These are phyloP conservation scores for Acrocyrtus sp. DNA, from an alignment of 2,888 invertebrate genomes.

Conservation along the genomic window DNA sequence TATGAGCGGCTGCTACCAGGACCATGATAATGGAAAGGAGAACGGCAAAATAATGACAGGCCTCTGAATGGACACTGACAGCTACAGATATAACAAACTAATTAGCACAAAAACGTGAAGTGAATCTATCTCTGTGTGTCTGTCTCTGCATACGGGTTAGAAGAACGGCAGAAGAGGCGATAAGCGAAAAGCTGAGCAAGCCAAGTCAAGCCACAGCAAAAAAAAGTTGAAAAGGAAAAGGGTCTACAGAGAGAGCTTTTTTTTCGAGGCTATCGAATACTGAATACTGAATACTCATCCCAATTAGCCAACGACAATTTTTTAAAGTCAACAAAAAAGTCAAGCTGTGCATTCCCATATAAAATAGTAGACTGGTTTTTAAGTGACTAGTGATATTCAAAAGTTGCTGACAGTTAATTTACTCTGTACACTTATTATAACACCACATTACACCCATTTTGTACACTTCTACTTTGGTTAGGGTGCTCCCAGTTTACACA, in stretches of 20 bases:
- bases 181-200: too few species aligned
- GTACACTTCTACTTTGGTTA: not conserved
- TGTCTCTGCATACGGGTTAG: too few species aligned
- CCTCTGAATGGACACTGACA: constrained; percentile 44
- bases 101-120: constrained; percentile 33
- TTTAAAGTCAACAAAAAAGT: constrained; percentile 33
- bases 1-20: too few species aligned
- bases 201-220: too few species aligned
- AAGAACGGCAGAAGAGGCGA: too few species aligned
- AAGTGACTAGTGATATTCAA: not conserved
- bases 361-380: constrained; percentile 17
- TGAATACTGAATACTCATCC: constrained; percentile 29
- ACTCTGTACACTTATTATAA: too few species aligned
- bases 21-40: too few species aligned
- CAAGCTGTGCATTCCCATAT: constrained; percentile 1
- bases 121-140: too few species aligned
- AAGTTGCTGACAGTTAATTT: constrained; percentile 17
- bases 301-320: constrained; percentile 30
- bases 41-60: too few species aligned
- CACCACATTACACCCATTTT: too few species aligned
- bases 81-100: constrained; percentile 48
- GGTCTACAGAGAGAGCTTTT: not conserved
- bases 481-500: not conserved
- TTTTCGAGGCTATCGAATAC: too few species aligned
- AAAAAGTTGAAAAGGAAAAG: not conserved